Percentiles rank a stretch among this genome's conserved stretches.
Evolutionary conservation across 2,888 invertebrate species (phyloP).

Genomic region (Andrena bicolor): DNA sequence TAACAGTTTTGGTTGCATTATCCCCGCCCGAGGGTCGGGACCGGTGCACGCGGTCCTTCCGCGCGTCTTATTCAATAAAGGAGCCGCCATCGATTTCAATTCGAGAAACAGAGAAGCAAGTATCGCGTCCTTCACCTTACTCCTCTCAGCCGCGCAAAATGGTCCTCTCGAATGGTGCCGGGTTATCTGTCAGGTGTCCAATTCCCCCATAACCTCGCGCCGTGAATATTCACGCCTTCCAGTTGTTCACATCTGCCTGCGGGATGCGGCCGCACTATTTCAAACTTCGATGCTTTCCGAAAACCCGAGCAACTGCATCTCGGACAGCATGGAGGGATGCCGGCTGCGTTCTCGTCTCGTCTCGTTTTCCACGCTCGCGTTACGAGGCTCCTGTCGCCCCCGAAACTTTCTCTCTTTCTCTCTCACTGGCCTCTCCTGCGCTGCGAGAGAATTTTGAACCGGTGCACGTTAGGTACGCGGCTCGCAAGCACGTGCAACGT

Average conservation of each 20-base stretch:
- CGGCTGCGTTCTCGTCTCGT: conserved; percentile 9
- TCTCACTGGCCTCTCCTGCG: conserved; percentile 11
- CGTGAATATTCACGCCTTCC: conserved; percentile 47
- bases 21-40: conserved; percentile 4
- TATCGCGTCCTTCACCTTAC: conserved; percentile 52
- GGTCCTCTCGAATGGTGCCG: conserved; percentile 29
- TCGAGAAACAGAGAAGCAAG: background rate
- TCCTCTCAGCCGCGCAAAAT: conserved; percentile 30
- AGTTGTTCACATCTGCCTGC: conserved; percentile 30
- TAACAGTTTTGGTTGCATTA: conserved; percentile 32
- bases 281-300: conserved; percentile 26
- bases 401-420: too few species aligned
- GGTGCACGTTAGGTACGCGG: conserved; percentile 3
- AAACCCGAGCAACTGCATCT: conserved; percentile 33
- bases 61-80: background rate
- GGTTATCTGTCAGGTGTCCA: conserved; percentile 44
- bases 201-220: conserved; percentile 66
- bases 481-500: conserved; percentile 60
- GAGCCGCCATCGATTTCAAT: conserved; percentile 3
- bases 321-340: conserved; percentile 5
- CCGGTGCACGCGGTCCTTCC: conserved; percentile 23
- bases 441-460: background rate
- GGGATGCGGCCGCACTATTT: background rate
- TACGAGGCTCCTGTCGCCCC: background rate
- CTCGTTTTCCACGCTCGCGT: background rate